A percentile compares a stretch with the other conserved stretches of the same genome.
Conservation (phyloP, 1,140 invertebrate species). For the Glossosoma conforme region DNA sequence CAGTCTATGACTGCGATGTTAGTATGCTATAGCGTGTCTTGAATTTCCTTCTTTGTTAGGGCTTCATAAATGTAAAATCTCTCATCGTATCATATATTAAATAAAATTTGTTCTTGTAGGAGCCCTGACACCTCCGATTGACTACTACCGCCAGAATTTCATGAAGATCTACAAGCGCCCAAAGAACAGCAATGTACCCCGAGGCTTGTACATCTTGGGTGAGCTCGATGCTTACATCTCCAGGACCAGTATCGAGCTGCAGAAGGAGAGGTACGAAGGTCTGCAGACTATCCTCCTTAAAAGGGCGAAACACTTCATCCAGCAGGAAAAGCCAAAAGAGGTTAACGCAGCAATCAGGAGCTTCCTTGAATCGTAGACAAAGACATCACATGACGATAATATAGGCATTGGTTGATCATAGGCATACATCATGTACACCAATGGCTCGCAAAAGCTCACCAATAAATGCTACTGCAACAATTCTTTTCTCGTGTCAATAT, state of each 20-base stretch:
- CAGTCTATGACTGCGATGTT: too few species aligned
- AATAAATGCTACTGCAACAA: too few species aligned
- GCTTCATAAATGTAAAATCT: too few species aligned
- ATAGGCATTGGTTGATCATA: too few species aligned
- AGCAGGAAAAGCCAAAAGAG: slow-evolving; percentile 50
- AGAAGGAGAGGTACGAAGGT: slow-evolving; percentile 39
- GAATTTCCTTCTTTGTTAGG: too few species aligned
- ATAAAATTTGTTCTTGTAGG: slow-evolving; percentile 42
- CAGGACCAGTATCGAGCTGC: slow-evolving; percentile 38
- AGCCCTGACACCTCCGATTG: slow-evolving; percentile 53
- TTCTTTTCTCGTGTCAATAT: too few species aligned
- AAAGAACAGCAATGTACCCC: not conserved
- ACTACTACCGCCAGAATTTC: slow-evolving; percentile 53
- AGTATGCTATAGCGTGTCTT: too few species aligned
- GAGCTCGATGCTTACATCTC: slow-evolving; percentile 47
- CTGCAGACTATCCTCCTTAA: slow-evolving; percentile 43
- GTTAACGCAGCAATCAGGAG: slow-evolving; percentile 51
- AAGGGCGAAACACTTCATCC: slow-evolving; percentile 52
- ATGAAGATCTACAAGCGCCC: not conserved
- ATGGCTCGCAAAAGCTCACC: too few species aligned
- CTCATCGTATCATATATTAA: too few species aligned
- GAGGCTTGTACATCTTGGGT: slow-evolving; percentile 51
- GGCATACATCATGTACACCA: too few species aligned
- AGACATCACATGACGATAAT: too few species aligned
- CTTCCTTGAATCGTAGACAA: too few species aligned